Percentiles rank a stretch among this genome's conserved stretches.
Conservation (phyloP, 2,888 invertebrate genomes). For the Biston betularia region DNA sequence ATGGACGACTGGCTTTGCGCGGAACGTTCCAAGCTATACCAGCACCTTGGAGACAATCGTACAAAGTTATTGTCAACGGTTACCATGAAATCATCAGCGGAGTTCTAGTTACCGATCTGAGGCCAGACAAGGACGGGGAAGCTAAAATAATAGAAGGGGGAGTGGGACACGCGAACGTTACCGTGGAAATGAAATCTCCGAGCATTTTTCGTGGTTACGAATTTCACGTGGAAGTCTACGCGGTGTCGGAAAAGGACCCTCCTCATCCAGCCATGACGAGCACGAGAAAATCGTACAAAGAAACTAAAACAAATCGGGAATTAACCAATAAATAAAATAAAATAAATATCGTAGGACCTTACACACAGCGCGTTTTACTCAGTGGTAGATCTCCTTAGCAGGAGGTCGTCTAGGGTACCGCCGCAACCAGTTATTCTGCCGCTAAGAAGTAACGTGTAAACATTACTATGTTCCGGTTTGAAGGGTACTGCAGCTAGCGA, state of each 20-base stretch:
- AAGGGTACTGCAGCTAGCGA: too few species aligned
- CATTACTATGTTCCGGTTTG: too few species aligned
- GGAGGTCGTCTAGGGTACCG: too few species aligned
- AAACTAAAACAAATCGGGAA: neutral
- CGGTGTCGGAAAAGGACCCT: conserved; percentile 1
- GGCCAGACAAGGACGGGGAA: neutral
- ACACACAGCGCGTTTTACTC: too few species aligned
- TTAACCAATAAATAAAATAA: neutral
- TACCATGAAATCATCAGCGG: neutral
- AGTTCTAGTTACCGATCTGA: neutral
- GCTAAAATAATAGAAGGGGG: conserved; percentile 4
- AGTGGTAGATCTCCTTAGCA: too few species aligned
- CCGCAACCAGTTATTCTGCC: too few species aligned
- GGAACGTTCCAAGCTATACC: neutral
- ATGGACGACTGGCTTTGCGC: neutral
- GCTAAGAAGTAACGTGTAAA: too few species aligned
- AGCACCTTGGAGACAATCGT: neutral
- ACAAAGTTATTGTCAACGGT: neutral
- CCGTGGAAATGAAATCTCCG: neutral
- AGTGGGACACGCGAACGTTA: neutral
- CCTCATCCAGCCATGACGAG: neutral
- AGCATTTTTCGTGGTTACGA: neutral
- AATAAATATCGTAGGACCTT: too few species aligned
- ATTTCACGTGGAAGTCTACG: conserved; percentile 1
- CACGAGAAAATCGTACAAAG: neutral